Evolutionary conservation across 2,113 vertebrate genomes (phyloP).

Genomic region (Caranx melampygus): DNA sequence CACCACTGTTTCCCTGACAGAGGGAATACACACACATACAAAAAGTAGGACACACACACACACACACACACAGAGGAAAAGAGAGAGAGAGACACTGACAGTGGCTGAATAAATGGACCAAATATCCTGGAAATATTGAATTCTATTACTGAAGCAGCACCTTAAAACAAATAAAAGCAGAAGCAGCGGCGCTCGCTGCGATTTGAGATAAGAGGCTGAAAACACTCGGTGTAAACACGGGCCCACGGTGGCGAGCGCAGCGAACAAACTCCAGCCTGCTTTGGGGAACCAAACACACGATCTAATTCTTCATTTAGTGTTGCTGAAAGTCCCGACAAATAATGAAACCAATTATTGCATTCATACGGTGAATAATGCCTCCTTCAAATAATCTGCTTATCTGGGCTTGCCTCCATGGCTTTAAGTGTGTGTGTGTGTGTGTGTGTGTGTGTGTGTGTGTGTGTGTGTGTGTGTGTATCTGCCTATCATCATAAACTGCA

Average conservation of each 20-base stretch:
- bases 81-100: background rate
- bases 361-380: slow-evolving; percentile 75
- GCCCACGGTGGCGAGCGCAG: slow-evolving; percentile 34
- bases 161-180: slow-evolving; percentile 54
- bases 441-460: slow-evolving; percentile 19
- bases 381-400: slow-evolving; percentile 82
- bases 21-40: slow-evolving; percentile 52
- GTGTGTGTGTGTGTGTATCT: slow-evolving; percentile 49
- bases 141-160: slow-evolving; percentile 47
- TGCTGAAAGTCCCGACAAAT: slow-evolving; percentile 70
- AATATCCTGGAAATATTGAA: slow-evolving; percentile 47
- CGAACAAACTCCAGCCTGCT: slow-evolving; percentile 46
- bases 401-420: slow-evolving; percentile 69
- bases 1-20: slow-evolving; percentile 77
- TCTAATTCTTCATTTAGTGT: slow-evolving; percentile 67
- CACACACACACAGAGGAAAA: slow-evolving; percentile 3
- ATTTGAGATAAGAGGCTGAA: slow-evolving; percentile 67
- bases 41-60: slow-evolving; percentile 16
- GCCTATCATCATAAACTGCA: slow-evolving; percentile 71
- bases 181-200: slow-evolving; percentile 44
- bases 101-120: slow-evolving; percentile 28
- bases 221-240: slow-evolving; percentile 54
- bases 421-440: slow-evolving; percentile 29
- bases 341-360: slow-evolving; percentile 81
- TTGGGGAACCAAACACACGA: slow-evolving; percentile 54